These are phyloP conservation scores for Sebastes vulpes DNA, from an alignment of 2,797 vertebrate genomes.

Conservation along the genomic window DNA sequence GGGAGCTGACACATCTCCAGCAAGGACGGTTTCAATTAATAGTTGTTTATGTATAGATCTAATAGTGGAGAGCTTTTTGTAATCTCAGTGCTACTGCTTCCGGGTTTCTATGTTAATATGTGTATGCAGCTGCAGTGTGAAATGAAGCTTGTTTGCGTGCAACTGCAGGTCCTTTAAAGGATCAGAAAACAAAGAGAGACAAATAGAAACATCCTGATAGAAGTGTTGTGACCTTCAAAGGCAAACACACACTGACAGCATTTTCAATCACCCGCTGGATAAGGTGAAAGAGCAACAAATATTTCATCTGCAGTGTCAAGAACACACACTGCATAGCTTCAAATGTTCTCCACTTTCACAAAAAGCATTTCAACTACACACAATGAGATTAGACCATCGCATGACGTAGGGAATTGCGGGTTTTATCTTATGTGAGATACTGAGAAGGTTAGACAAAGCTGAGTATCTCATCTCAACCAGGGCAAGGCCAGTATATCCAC, in stretches of 20 bases:
- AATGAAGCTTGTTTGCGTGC: constrained; percentile 1
- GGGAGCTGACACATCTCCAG: constrained; percentile 46
- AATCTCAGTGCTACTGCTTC: constrained; percentile 43
- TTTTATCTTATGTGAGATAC: constrained; percentile 76
- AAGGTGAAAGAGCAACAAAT: constrained; percentile 48
- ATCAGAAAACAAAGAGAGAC: constrained; percentile 35
- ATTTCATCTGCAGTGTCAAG: constrained; percentile 42
- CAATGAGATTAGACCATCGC: constrained; percentile 48
- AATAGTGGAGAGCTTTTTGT: constrained; percentile 55
- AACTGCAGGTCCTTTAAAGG: constrained; percentile 9
- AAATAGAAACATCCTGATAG: constrained; percentile 47
- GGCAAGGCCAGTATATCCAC: constrained; percentile 34
- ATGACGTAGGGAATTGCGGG: constrained; percentile 32
- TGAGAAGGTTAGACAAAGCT: constrained; percentile 54
- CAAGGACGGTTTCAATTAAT: constrained; percentile 76
- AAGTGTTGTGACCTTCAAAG: constrained; percentile 60
- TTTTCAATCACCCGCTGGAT: constrained; percentile 53
- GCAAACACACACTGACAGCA: constrained; percentile 48
- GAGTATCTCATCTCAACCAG: constrained; percentile 7
- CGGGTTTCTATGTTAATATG: constrained; percentile 28
- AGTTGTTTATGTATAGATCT: constrained; percentile 55
- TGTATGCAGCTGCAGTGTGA: neutral
- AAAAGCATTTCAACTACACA: constrained; percentile 17
- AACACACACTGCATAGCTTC: constrained; percentile 8
- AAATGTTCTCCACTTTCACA: constrained; percentile 32